A percentile compares a stretch with the other conserved stretches of the same genome.
Evolutionary conservation across 2,113 vertebrate genomes (phyloP).

Genomic region (Stigmatopora argus): DNA sequence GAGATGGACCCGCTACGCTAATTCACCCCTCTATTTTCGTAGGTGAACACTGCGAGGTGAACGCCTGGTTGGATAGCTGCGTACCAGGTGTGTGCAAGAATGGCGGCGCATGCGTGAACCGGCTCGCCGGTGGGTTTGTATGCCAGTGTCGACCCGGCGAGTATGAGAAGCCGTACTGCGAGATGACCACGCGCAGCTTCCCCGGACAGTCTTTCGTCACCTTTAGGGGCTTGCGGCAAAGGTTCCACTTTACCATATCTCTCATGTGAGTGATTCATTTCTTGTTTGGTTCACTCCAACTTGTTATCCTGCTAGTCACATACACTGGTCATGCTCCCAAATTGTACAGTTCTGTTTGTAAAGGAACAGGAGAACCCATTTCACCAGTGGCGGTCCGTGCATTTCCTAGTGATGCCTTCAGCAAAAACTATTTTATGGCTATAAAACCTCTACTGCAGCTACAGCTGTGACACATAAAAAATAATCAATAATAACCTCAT

Average conservation of each 20-base stretch:
- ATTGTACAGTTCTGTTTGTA: neutral
- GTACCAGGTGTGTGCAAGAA: constrained; percentile 83
- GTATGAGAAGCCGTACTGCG: constrained; percentile 88
- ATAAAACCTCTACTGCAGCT: too few species aligned
- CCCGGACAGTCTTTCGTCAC: constrained; percentile 86
- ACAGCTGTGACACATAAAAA: too few species aligned
- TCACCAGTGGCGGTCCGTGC: too few species aligned
- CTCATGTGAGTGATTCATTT: constrained; percentile 78
- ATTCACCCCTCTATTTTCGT: neutral
- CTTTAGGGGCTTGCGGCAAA: constrained; percentile 86
- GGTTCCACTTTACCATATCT: constrained; percentile 90
- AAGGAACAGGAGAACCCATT: neutral
- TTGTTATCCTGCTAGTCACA: too few species aligned
- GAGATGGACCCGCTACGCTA: too few species aligned
- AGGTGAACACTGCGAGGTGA: constrained; percentile 88
- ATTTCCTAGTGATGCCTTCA: too few species aligned
- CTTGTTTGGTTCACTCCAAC: neutral
- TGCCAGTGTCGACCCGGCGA: constrained; percentile 84
- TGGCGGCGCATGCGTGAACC: constrained; percentile 83
- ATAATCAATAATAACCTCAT: too few species aligned
- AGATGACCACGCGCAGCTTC: constrained; percentile 90
- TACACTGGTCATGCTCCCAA: too few species aligned
- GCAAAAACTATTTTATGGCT: too few species aligned
- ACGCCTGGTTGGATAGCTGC: constrained; percentile 78
- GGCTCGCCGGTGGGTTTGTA: constrained; percentile 84